Conservation (phyloP, 2,797 vertebrate species). For the Hozukius guyotensis region DNA sequence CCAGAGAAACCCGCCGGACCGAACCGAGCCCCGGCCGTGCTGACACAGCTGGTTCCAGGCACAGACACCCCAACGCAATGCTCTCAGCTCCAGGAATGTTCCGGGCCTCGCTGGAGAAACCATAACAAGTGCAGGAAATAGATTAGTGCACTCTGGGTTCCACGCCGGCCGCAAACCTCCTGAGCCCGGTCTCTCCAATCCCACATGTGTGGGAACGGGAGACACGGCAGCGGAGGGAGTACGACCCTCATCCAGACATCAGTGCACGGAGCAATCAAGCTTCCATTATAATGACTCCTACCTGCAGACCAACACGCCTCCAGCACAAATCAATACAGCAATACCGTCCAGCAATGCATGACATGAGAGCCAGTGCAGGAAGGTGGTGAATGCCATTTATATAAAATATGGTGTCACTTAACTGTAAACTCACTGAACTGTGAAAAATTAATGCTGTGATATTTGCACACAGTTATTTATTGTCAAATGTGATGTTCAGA, state of each 20-base stretch:
- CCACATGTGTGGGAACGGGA: slow-evolving; percentile 82
- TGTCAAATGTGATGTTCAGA: background rate
- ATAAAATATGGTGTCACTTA: background rate
- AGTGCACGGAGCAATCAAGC: slow-evolving; percentile 16
- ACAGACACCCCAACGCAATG: slow-evolving; percentile 67
- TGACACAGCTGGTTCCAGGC: slow-evolving; percentile 88
- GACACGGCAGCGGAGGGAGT: slow-evolving; percentile 26
- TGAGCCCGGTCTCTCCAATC: slow-evolving; percentile 67
- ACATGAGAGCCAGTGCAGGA: background rate
- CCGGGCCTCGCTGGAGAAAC: slow-evolving; percentile 87
- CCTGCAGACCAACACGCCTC: slow-evolving; percentile 4
- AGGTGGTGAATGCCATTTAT: background rate
- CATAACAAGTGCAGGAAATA: slow-evolving; percentile 96
- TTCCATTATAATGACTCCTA: slow-evolving; percentile 6
- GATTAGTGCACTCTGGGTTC: slow-evolving; percentile 87
- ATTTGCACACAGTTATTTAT: background rate
- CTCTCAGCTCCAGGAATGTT: slow-evolving; percentile 76
- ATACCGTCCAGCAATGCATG: background rate
- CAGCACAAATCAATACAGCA: background rate
- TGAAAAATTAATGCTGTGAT: background rate
- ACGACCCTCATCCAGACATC: slow-evolving; percentile 44
- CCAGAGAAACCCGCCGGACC: slow-evolving; percentile 55
- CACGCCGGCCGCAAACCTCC: slow-evolving; percentile 76
- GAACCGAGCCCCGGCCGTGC: slow-evolving; percentile 75
- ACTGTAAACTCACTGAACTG: background rate